Evolutionary conservation across 2,888 invertebrate genomes (phyloP).

Genomic region (Netelia inedita): DNA sequence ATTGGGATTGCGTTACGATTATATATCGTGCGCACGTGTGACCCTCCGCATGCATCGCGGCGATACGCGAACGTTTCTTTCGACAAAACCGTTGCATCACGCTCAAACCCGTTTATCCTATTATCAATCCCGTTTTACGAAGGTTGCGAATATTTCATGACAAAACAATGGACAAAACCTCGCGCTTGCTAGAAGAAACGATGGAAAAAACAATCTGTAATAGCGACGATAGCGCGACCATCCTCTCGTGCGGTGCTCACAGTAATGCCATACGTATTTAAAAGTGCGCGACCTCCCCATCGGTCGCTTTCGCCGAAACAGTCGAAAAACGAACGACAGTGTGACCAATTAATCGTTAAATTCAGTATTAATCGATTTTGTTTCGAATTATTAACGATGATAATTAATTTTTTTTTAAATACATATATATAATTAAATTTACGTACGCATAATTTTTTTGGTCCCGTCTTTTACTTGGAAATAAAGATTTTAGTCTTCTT

Average conservation of each 20-base stretch:
- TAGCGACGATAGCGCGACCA: slow-evolving; percentile 24
- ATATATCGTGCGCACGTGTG: slow-evolving; percentile 28
- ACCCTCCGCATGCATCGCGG: slow-evolving; percentile 11
- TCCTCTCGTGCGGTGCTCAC: background rate
- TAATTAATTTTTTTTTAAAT: background rate
- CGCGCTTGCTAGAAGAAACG: background rate
- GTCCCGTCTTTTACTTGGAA: no score
- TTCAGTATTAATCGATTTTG: background rate
- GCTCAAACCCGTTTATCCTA: slow-evolving; percentile 49
- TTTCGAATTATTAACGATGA: background rate
- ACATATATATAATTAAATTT: no score
- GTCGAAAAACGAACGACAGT: slow-evolving; percentile 17
- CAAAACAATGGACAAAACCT: slow-evolving; percentile 32
- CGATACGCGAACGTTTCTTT: slow-evolving; percentile 29
- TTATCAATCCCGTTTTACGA: slow-evolving; percentile 31
- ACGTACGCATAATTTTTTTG: no score
- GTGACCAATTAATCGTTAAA: slow-evolving; percentile 22
- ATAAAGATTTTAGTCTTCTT: no score
- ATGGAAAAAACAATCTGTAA: slow-evolving; percentile 1
- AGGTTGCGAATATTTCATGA: slow-evolving; percentile 9
- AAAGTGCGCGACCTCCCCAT: background rate
- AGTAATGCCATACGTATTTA: background rate
- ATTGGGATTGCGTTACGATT: slow-evolving; percentile 35
- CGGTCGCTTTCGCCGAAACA: background rate
- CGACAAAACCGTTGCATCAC: slow-evolving; percentile 43